A percentile compares a stretch with the other conserved stretches of the same genome.
Conservation (phyloP, 2,888 invertebrate species). For the Dolichomitus sp. region DNA sequence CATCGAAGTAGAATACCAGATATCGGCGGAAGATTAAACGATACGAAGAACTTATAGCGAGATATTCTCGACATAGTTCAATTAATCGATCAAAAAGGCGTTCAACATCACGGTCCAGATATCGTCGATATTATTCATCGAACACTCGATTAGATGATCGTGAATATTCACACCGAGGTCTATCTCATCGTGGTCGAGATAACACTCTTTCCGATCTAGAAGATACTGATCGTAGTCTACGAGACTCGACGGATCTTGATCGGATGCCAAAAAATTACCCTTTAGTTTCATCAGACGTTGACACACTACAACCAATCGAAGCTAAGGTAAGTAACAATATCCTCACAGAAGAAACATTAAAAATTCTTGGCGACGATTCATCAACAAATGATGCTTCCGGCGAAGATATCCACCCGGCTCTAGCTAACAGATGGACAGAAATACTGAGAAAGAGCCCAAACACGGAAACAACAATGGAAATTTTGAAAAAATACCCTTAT, state of each 20-base stretch:
- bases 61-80: neutral
- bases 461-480: conserved; percentile 10
- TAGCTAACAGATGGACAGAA: conserved; percentile 32
- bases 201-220: conserved; percentile 22
- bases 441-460: conserved; percentile 22
- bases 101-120: neutral
- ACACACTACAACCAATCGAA: neutral
- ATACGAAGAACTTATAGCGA: neutral
- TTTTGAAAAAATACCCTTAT: conserved; percentile 22
- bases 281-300: neutral
- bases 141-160: conserved; percentile 1
- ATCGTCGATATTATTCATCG: neutral
- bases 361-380: conserved; percentile 30
- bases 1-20: too few species aligned
- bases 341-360: conserved; percentile 23
- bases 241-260: conserved; percentile 35
- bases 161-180: neutral
- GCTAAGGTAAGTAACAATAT: conserved; percentile 12
- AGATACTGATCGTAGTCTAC: conserved; percentile 16
- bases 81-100: neutral
- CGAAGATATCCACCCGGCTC: conserved; percentile 25
- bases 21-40: neutral
- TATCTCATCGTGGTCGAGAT: conserved; percentile 4
- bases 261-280: conserved; percentile 5
- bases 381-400: conserved; percentile 6